phyloP scores from a whole-genome alignment of 2,113 vertebrate genomes.

The Hystrix brachyura region DNA sequence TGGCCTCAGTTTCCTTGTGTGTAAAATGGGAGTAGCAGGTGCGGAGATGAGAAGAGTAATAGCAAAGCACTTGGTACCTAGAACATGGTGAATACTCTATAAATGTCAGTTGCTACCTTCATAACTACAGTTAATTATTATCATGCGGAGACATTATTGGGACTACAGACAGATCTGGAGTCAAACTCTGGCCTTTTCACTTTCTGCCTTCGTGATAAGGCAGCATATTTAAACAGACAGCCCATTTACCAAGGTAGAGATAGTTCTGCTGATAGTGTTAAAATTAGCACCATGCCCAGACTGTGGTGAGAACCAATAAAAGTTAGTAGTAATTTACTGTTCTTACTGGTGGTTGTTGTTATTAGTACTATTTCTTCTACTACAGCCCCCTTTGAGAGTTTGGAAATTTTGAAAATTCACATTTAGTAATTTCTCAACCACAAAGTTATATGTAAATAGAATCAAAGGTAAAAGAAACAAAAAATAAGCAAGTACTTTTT shows the following conservation, averaged over 20 bases:
- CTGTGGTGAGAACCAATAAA: neutral
- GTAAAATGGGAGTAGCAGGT: neutral
- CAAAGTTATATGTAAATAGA: constrained; percentile 3
- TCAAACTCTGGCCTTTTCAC: neutral
- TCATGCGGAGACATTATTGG: neutral
- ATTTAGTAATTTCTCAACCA: neutral
- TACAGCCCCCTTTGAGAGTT: neutral
- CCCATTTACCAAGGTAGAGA: neutral
- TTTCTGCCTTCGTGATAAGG: neutral
- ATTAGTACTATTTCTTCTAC: neutral
- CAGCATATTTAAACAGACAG: neutral
- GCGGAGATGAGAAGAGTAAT: neutral
- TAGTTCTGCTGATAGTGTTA: neutral
- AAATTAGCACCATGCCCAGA: neutral
- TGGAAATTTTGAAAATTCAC: neutral
- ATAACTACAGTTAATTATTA: neutral
- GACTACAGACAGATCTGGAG: neutral
- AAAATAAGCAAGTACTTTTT: neutral
- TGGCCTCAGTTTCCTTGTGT: neutral
- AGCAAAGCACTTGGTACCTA: neutral
- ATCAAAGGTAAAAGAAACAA: neutral
- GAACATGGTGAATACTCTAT: neutral
- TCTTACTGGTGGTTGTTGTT: neutral
- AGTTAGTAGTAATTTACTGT: neutral
- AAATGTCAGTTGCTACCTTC: neutral